phyloP scores from a whole-genome alignment of 2,113 vertebrate genomes.

The Elgaria multicarinata region DNA sequence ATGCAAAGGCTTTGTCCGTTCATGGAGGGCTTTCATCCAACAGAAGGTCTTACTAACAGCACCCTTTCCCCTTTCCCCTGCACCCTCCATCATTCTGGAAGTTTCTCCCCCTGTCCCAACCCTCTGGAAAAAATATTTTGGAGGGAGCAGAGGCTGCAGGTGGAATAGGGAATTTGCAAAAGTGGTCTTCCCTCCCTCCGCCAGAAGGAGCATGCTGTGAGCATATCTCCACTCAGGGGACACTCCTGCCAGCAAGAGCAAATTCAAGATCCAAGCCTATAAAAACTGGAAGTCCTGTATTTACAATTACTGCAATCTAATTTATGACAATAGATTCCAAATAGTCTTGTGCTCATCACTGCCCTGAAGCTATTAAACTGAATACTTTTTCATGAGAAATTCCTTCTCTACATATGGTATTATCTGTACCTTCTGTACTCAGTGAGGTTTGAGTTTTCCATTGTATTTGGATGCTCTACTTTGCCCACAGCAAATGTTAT shows the following conservation, averaged over 20 bases:
- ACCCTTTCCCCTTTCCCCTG: too few species aligned
- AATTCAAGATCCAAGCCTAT: not conserved
- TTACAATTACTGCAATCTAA: not conserved
- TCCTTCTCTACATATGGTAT: not conserved
- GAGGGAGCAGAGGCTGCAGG: too few species aligned
- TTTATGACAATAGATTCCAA: conserved; percentile 3
- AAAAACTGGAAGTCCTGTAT: not conserved
- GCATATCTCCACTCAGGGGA: not conserved
- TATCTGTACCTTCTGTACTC: not conserved
- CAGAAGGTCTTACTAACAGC: too few species aligned
- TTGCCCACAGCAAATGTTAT: not conserved
- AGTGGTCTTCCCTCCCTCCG: too few species aligned
- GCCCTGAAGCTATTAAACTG: not conserved
- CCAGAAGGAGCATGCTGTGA: too few species aligned
- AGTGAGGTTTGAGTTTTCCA: not conserved
- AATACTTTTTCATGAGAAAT: not conserved
- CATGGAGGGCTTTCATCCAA: too few species aligned
- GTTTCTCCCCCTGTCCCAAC: too few species aligned
- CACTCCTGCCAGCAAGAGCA: not conserved
- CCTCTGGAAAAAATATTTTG: too few species aligned
- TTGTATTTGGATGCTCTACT: conserved; percentile 28
- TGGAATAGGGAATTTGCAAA: too few species aligned
- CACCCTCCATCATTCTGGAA: too few species aligned
- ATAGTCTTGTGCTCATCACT: not conserved
- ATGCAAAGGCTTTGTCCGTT: too few species aligned